phyloP scores from a whole-genome alignment of 1,140 invertebrate species.

The Bombyx mori region ASM3026992v2 NC_085111.1:6037501-6038000 shows the following conservation, averaged over 20 bases:
- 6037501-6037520: constrained; percentile 71
- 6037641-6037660: constrained; percentile 26
- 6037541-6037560: constrained; percentile 65
- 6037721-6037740: constrained; percentile 44
- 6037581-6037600: constrained; percentile 56
- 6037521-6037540: constrained; percentile 60
- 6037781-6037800: constrained; percentile 47
- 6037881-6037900: background rate
- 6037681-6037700: constrained; percentile 60
- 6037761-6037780: constrained; percentile 29
- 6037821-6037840: constrained; percentile 36
- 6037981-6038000: too few species aligned
- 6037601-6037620: constrained; percentile 38
- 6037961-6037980: too few species aligned
- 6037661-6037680: constrained; percentile 43
- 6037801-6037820: constrained; percentile 37
- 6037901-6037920: background rate
- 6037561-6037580: constrained; percentile 67
- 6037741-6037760: constrained; percentile 41
- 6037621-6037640: constrained; percentile 36
- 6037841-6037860: constrained; percentile 42
- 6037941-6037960: too few species aligned
- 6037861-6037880: constrained; percentile 41
- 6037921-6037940: background rate
- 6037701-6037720: constrained; percentile 53